These are phyloP conservation scores for Nothobranchius furzeri DNA, from an alignment of 2,113 vertebrate species.

Conservation along the genomic window DNA sequence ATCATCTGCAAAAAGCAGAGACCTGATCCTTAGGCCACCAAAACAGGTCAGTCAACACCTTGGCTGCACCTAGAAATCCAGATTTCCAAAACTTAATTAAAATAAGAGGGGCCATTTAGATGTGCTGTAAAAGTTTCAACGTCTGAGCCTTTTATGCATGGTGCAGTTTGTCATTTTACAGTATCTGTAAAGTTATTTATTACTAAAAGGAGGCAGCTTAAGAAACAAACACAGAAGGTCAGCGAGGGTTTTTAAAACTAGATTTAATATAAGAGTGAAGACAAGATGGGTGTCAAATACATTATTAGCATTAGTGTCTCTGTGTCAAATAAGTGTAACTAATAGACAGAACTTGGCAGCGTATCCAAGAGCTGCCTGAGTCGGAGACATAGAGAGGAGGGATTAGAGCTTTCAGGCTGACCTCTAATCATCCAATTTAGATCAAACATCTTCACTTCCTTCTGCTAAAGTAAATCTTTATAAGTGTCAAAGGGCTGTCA, in stretches of 20 bases:
- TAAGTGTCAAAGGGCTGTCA: slow-evolving; percentile 66
- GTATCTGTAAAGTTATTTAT: slow-evolving; percentile 34
- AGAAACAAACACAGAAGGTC: slow-evolving; percentile 1
- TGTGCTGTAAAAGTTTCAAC: slow-evolving; percentile 41
- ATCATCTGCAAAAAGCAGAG: no score
- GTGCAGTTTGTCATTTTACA: slow-evolving; percentile 59
- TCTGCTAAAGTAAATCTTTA: slow-evolving; percentile 63
- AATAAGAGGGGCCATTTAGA: slow-evolving; percentile 62
- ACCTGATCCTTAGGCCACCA: no score
- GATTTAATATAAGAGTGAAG: slow-evolving; percentile 10
- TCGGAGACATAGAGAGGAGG: slow-evolving; percentile 25
- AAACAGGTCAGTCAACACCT: no score
- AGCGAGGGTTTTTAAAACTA: background rate
- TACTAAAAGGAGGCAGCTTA: background rate
- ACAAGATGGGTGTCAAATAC: slow-evolving; percentile 14
- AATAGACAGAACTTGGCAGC: slow-evolving; percentile 12
- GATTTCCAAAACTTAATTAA: slow-evolving; percentile 22
- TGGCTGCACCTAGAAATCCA: no score
- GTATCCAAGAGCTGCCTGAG: slow-evolving; percentile 42
- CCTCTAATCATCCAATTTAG: slow-evolving; percentile 70
- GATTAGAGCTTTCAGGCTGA: slow-evolving; percentile 59
- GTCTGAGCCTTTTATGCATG: slow-evolving; percentile 25
- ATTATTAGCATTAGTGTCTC: slow-evolving; percentile 15
- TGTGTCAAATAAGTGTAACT: slow-evolving; percentile 21
- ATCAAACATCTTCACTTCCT: slow-evolving; percentile 60